phyloP scores from a whole-genome alignment of 2,113 vertebrate genomes.

The Tetraodon nigroviridis region DNA sequence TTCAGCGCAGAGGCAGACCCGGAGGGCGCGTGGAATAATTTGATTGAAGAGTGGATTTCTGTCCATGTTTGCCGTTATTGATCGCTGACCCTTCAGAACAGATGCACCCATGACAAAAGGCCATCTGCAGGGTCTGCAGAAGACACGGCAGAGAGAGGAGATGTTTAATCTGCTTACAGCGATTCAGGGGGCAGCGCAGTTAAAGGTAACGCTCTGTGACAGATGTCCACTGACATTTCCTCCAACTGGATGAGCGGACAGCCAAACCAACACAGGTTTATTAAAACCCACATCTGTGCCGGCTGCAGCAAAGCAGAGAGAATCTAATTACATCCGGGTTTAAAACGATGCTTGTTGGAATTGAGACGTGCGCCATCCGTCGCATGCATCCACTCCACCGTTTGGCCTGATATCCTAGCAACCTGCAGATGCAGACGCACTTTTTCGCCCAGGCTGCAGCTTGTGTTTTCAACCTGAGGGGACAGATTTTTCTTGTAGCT shows the following conservation, averaged over 20 bases:
- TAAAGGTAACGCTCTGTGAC: slow-evolving; percentile 23
- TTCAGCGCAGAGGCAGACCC: slow-evolving; percentile 14
- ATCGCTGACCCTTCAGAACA: slow-evolving; percentile 25
- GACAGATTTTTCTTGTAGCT: slow-evolving; percentile 7
- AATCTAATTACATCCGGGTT: not conserved
- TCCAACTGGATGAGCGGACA: not conserved
- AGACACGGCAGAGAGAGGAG: slow-evolving; percentile 30
- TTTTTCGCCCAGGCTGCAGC: not conserved
- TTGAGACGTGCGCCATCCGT: too few species aligned
- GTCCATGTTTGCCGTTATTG: slow-evolving; percentile 40
- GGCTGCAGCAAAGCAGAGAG: not conserved
- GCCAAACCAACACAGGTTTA: not conserved
- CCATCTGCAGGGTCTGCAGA: slow-evolving; percentile 6
- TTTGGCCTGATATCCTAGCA: too few species aligned
- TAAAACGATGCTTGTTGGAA: not conserved
- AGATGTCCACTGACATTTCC: slow-evolving; percentile 33
- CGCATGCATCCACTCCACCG: too few species aligned
- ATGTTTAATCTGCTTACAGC: slow-evolving; percentile 31
- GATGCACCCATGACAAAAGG: slow-evolving; percentile 30
- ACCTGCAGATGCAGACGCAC: too few species aligned
- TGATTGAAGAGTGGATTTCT: slow-evolving; percentile 31
- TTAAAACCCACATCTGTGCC: not conserved
- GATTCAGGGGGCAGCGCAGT: slow-evolving; percentile 16
- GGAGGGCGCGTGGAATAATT: slow-evolving; percentile 25
- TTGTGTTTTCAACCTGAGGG: not conserved